Percentiles rank a stretch among this genome's conserved stretches.
phyloP scores from a whole-genome alignment of 2,113 vertebrate species.

The Clarias batrachus region DNA sequence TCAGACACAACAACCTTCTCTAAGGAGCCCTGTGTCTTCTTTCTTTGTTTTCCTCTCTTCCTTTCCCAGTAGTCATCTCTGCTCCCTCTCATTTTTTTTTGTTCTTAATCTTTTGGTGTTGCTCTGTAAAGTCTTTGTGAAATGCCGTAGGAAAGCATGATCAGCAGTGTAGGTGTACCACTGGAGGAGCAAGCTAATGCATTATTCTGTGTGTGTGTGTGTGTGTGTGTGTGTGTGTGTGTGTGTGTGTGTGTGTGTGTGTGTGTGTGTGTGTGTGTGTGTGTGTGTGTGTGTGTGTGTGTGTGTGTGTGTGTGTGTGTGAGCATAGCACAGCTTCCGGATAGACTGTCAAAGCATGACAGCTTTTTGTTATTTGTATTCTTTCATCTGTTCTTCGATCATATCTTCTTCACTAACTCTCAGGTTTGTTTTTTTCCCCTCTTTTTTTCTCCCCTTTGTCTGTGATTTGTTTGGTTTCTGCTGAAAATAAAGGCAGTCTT shows the following conservation, averaged over 20 bases:
- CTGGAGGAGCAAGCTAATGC: constrained; percentile 50
- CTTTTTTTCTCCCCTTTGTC: neutral
- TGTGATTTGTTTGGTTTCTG: constrained; percentile 56
- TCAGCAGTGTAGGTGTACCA: neutral
- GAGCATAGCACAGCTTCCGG: constrained; percentile 47
- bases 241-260: constrained; percentile 13
- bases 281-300: no score
- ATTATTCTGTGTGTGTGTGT: constrained; percentile 55
- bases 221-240: no score
- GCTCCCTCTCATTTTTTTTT: constrained; percentile 41
- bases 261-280: no score
- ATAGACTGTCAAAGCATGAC: constrained; percentile 58
- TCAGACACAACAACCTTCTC: constrained; percentile 37
- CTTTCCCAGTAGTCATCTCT: neutral
- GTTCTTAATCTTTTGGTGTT: constrained; percentile 31
- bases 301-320: constrained; percentile 42
- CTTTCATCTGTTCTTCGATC: constrained; percentile 44
- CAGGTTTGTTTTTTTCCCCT: neutral
- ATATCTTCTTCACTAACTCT: constrained; percentile 36
- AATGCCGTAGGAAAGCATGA: constrained; percentile 17
- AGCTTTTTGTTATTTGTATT: constrained; percentile 65
- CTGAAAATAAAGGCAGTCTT: constrained; percentile 48
- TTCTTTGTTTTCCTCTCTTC: neutral
- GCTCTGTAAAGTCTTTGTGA: constrained; percentile 47
- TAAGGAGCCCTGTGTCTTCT: constrained; percentile 30